Base-by-base conservation (phyloP, 2,797 vertebrate genomes). In the Cephalopachus bancanus region DNA sequence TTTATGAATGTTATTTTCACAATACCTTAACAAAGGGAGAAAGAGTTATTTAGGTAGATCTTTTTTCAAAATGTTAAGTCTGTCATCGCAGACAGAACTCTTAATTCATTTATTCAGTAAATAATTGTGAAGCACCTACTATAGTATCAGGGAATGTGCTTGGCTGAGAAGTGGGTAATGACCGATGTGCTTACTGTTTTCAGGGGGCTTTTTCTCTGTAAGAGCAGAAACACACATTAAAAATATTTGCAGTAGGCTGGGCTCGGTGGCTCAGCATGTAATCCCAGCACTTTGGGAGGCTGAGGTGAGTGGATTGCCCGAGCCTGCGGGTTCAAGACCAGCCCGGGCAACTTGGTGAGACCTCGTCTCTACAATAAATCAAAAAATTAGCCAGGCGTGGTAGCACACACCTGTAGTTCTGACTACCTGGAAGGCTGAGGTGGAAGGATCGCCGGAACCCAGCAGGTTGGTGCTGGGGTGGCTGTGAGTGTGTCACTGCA, bases 101-200 rank as follows among this genome's bases (percentile, higher is more conserved):
- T 33, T 72, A 64, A 78, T 69, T 80, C 7, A 85, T 37, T 90
- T 60, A 89, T 71, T 92, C 37, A 75, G 55, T 95, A 72, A 89
- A 78, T 60, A 85, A 83, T 71, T 65, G 72, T 65, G 37, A 92
- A 57, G 51, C 0, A 89, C 15, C 22, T 76, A 78, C 51, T 17
- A 76, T 20, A 37, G 26, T 83, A 17, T 49, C 57, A 74, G 10
- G 49, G 49, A 93, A 76, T 20, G 8, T 57, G n/a, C 17, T 83
- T 65, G 19, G 53, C 51, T 89, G 69, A 81, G 28, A 76, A 37
- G 37, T 81, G 57, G 75, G 17, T 89, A 12, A 59, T 53, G 26
- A 57, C 33, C 76, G 60, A 59, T 37, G 85, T 3, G 37, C 37
- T 37, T 37, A 75, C 20, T 64, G 30, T 53, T 93, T 75, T 76